phyloP scores from a whole-genome alignment of 2,113 vertebrate species.

The Perognathus longimembris region DNA sequence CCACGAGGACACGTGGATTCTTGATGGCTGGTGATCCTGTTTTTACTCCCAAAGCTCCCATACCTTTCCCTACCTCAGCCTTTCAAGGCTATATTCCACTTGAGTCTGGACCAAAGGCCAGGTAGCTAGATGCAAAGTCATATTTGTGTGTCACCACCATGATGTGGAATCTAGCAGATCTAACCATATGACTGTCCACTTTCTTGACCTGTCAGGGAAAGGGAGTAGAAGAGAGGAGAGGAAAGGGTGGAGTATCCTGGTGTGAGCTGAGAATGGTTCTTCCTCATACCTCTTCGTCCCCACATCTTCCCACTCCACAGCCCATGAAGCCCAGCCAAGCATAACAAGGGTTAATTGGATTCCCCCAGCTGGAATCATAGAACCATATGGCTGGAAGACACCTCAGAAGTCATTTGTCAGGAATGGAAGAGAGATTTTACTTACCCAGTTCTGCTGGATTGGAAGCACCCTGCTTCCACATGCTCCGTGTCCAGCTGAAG shows the following conservation, averaged over 20 bases:
- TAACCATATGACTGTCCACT: background rate
- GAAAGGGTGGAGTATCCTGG: background rate
- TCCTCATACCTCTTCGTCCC: background rate
- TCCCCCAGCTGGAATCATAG: slow-evolving; percentile 73
- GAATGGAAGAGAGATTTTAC: slow-evolving; percentile 73
- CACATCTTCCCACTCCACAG: slow-evolving; percentile 55
- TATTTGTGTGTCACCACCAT: background rate
- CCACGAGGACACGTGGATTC: background rate
- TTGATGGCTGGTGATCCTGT: background rate
- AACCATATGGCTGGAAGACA: slow-evolving; percentile 73
- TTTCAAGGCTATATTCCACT: background rate
- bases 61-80: background rate
- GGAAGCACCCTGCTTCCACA: slow-evolving; percentile 23
- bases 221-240: too few species aligned
- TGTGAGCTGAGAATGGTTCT: slow-evolving; percentile 19
- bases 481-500: background rate
- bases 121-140: background rate
- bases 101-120: background rate
- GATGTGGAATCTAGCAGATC: too few species aligned
- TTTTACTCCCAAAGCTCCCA: background rate
- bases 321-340: slow-evolving; percentile 62
- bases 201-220: background rate
- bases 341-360: slow-evolving; percentile 78
- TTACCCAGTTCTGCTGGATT: slow-evolving; percentile 58
- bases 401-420: slow-evolving; percentile 63